Conservation (phyloP, 2,888 invertebrate genomes). For the Acanthosoma haemorrhoidale region DNA sequence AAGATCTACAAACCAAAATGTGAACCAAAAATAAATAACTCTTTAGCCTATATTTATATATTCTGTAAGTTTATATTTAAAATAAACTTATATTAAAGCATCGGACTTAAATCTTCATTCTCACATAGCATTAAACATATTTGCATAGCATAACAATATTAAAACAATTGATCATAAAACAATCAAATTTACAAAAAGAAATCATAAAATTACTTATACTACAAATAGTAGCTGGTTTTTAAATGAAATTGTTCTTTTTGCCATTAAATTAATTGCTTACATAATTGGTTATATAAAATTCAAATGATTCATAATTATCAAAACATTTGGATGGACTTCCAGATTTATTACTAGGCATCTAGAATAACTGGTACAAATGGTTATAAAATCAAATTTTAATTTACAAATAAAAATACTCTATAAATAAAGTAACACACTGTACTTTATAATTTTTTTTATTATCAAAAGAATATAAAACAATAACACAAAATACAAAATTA, state of each 20-base stretch:
- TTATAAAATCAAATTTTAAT: too few relatives aligned
- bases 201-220: background rate
- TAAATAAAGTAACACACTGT: background rate
- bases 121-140: background rate
- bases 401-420: background rate
- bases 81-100: background rate
- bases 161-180: background rate
- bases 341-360: background rate
- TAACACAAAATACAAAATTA: background rate
- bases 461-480: background rate
- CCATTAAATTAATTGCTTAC: background rate
- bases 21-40: background rate
- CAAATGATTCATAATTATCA: background rate
- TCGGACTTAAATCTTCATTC: background rate
- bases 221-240: too few relatives aligned
- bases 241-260: too few relatives aligned
- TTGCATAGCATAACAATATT: constrained; percentile 1
- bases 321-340: constrained; percentile 1
- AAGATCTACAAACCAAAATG: background rate
- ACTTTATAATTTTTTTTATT: background rate
- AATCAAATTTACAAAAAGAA: background rate
- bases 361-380: background rate
- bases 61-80: background rate
- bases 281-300: background rate
- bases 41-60: too few relatives aligned